A percentile compares a stretch with the other conserved stretches of the same genome.
Evolutionary conservation across 2,797 vertebrate genomes (phyloP).

Genomic region (Xerus rutilus): DNA sequence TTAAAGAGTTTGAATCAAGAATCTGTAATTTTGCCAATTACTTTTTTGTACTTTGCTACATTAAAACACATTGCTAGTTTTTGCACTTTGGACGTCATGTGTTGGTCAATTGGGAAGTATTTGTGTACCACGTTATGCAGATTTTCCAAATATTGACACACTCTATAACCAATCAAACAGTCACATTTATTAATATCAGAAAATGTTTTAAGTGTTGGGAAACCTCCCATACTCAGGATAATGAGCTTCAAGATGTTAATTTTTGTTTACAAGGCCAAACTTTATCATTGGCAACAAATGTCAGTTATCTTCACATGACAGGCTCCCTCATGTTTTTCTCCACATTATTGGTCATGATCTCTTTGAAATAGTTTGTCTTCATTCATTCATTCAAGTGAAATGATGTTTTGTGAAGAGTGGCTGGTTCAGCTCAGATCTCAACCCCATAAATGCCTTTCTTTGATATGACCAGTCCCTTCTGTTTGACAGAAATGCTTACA

Average conservation of each 20-base stretch:
- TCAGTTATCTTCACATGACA: slow-evolving; percentile 33
- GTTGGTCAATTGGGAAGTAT: neutral
- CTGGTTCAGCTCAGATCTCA: neutral
- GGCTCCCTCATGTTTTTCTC: neutral
- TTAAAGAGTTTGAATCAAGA: neutral
- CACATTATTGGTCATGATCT: neutral
- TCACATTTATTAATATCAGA: neutral
- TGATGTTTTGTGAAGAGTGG: neutral
- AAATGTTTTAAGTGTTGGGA: slow-evolving; percentile 33
- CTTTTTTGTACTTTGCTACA: neutral
- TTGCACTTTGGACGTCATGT: neutral
- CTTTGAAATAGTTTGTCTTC: slow-evolving; percentile 30
- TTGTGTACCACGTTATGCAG: neutral
- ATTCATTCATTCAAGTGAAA: slow-evolving; percentile 4
- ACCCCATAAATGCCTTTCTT: neutral
- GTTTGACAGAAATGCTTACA: neutral
- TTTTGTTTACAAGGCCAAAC: slow-evolving; percentile 58
- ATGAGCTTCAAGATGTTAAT: slow-evolving; percentile 5
- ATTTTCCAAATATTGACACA: neutral
- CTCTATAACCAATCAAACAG: neutral
- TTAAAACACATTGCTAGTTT: neutral
- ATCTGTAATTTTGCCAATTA: neutral
- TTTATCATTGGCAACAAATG: slow-evolving; percentile 28
- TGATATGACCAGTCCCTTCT: neutral
- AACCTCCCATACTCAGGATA: neutral